Conservation (phyloP, 2,797 vertebrate species). For the Sarcophilus harrisii region DNA sequence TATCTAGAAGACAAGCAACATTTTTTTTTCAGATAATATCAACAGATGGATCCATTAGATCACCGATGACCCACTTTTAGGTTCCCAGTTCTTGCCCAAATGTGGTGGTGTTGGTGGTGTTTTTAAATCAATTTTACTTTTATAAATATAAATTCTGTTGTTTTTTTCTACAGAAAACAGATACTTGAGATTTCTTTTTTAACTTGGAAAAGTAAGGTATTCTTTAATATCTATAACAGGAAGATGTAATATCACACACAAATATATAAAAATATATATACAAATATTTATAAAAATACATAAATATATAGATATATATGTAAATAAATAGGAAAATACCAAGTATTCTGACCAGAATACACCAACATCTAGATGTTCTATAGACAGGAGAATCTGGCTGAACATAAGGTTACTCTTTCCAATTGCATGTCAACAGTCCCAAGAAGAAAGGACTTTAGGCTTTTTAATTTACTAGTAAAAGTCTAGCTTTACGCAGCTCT, state of each 20-base stretch:
- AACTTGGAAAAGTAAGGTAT: neutral
- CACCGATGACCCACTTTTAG: neutral
- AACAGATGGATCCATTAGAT: neutral
- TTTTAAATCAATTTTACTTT: constrained; percentile 2
- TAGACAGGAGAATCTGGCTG: neutral
- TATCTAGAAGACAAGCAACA: constrained; percentile 83
- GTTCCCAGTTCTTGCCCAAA: neutral
- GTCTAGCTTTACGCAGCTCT: neutral
- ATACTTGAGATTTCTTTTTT: neutral
- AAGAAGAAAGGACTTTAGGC: constrained; percentile 37
- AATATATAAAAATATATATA: too few relatives aligned
- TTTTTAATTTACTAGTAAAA: constrained; percentile 40
- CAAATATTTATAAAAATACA: too few relatives aligned
- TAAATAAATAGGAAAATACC: neutral
- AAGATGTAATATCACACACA: too few relatives aligned
- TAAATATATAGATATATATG: too few relatives aligned
- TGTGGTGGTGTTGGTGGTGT: neutral
- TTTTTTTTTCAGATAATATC: constrained; percentile 23
- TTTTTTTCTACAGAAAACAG: neutral
- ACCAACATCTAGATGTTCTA: constrained; percentile 17
- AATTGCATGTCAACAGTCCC: neutral
- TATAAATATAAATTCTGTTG: neutral
- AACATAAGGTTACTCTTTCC: neutral
- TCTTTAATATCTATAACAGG: neutral
- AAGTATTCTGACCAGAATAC: neutral